phyloP scores from a whole-genome alignment of 2,797 vertebrate genomes.

The Dipus sagitta region DNA sequence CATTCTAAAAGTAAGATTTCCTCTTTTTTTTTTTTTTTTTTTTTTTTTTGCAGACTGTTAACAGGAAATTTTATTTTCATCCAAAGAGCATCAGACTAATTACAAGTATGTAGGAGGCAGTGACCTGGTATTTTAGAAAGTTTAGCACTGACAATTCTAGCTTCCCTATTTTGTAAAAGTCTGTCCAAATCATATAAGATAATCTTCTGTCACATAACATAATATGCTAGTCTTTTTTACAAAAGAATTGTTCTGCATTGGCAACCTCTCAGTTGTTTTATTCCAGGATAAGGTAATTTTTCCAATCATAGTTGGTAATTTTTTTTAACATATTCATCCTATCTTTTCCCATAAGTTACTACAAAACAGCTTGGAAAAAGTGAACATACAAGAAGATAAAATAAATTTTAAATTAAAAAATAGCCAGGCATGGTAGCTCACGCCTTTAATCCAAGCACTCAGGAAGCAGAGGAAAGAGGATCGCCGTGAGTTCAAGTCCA shows the following conservation, averaged over 20 bases:
- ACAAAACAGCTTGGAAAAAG: background rate
- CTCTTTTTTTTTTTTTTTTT: background rate
- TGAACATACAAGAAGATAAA: background rate
- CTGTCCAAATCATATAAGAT: background rate
- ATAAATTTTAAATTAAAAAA: background rate
- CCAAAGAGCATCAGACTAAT: background rate
- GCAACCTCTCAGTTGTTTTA: background rate
- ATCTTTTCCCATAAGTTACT: background rate
- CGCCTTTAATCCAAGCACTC: too few species aligned
- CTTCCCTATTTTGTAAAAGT: constrained; percentile 4
- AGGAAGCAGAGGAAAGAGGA: too few species aligned
- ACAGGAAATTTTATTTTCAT: background rate
- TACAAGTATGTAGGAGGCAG: background rate
- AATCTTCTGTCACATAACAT: constrained; percentile 19
- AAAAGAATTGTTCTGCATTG: background rate
- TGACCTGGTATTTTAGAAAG: background rate
- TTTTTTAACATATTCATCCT: background rate
- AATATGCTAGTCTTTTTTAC: background rate
- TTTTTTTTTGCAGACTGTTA: background rate
- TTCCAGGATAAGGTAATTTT: constrained; percentile 10
- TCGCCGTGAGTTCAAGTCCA: too few species aligned
- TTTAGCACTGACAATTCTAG: background rate
- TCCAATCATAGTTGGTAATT: background rate
- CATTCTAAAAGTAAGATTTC: background rate
- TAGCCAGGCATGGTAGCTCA: too few species aligned